Evolutionary conservation across 2,888 invertebrate genomes (phyloP).

Genomic region (Scelioninae gen. 2): DNA sequence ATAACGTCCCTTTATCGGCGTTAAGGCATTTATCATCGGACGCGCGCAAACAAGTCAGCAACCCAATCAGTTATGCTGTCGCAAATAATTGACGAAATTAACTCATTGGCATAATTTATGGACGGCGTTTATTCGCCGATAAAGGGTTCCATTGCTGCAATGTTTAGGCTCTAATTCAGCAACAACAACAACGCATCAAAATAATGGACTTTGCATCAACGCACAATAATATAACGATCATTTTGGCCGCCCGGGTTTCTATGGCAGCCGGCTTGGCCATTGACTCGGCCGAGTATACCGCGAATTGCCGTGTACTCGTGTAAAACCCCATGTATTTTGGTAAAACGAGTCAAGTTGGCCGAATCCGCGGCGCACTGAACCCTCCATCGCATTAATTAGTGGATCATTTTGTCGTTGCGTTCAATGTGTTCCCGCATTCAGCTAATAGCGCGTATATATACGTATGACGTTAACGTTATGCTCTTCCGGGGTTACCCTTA

Average conservation of each 20-base stretch:
- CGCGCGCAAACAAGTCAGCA: conserved; percentile 12
- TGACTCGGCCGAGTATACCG: no score
- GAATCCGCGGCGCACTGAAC: conserved; percentile 30
- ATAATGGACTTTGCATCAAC: no score
- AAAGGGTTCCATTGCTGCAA: no score
- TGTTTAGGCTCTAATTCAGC: no score
- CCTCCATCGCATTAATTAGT: conserved; percentile 62
- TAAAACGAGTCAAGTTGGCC: conserved; percentile 46
- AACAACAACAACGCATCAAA: no score
- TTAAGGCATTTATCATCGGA: background rate
- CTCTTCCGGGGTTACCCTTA: conserved; percentile 31
- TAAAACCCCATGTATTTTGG: conserved; percentile 53
- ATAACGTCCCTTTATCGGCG: no score
- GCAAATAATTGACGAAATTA: conserved; percentile 38
- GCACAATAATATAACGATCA: no score
- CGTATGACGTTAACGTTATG: conserved; percentile 51
- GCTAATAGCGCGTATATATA: conserved; percentile 61
- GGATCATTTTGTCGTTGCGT: conserved; percentile 64
- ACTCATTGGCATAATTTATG: conserved; percentile 18
- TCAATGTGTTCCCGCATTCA: conserved; percentile 61
- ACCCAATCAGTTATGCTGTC: conserved; percentile 14
- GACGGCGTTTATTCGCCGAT: no score
- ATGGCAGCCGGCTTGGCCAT: no score
- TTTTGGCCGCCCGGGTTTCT: no score
- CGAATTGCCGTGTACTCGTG: conserved; percentile 20